Evolutionary conservation across 2,888 invertebrate genomes (phyloP).

Genomic region (Smittia sp.): DNA sequence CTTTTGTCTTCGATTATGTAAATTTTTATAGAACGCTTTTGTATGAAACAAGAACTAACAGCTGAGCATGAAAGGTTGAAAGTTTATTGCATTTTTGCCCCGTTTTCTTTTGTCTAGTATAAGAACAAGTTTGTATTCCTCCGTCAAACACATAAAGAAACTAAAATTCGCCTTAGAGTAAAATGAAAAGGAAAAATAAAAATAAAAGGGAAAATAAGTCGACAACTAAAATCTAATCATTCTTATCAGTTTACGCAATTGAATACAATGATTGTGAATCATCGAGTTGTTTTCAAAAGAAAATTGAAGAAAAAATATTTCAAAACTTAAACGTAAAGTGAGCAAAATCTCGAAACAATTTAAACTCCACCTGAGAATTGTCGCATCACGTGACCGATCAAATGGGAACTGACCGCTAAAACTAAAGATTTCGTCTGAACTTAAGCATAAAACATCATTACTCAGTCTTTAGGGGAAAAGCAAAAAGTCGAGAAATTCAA

Average conservation of each 20-base stretch:
- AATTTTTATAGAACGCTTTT: slow-evolving; percentile 9
- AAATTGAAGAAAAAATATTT: background rate
- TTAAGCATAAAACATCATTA: slow-evolving; percentile 12
- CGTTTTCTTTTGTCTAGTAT: slow-evolving; percentile 14
- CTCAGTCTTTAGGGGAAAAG: slow-evolving; percentile 17
- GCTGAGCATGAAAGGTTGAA: slow-evolving; percentile 35
- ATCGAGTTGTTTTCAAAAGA: slow-evolving; percentile 14
- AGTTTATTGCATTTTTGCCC: slow-evolving; percentile 41
- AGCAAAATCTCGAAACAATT: slow-evolving; percentile 2
- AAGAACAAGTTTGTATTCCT: slow-evolving; percentile 4
- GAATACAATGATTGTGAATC: slow-evolving; percentile 25
- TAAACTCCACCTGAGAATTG: slow-evolving; percentile 15
- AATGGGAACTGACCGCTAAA: background rate
- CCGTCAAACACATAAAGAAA: slow-evolving; percentile 16
- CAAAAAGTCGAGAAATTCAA: slow-evolving; percentile 16
- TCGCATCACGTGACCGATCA: background rate
- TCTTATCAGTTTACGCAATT: slow-evolving; percentile 38
- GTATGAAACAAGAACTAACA: slow-evolving; percentile 28
- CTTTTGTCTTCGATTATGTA: slow-evolving; percentile 12
- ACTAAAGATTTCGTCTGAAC: background rate
- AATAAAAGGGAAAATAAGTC: slow-evolving; percentile 24
- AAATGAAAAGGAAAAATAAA: slow-evolving; percentile 6
- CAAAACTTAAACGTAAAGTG: background rate
- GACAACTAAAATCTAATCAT: slow-evolving; percentile 35
- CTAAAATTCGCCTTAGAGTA: slow-evolving; percentile 1